Evolutionary conservation across 37 sponge, comb jelly and placozoan genomes (phyloP), one percentile per base, ranked within the genome.

Genomic region (Theonella swinhoei): DNA sequence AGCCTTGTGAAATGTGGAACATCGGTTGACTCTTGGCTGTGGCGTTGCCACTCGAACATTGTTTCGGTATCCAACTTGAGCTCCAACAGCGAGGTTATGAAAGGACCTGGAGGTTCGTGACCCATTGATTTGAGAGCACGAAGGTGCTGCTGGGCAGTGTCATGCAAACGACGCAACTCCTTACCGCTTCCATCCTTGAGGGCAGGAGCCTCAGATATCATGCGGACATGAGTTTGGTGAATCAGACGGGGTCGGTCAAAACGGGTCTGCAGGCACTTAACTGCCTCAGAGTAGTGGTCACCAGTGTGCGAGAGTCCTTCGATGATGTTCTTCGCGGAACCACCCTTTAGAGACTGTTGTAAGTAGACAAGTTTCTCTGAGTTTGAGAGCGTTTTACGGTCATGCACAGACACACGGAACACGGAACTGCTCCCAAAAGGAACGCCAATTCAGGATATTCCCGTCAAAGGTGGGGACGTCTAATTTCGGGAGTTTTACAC

Each of bases 41-140:
- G 83, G 17, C 65, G 24, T 65, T 83, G 83, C 83, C 83, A 83
- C 30, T 83, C 83, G 39, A 83, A 83, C 83, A 74, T 72, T 11
- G 83, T 83, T 74, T 62, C 61, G 8, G 82, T 34, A 35, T 81
- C 82, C 4, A 81, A 63, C 28, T 81, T 81, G 65, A 81, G 61
- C 72, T 81, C 82, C 36, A 81, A 31, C 63, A 81, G 37, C 11
- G 82, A 81, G 39, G 82, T 81, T 34, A 81, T 72, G 63, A 81
- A 81, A n/a, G n/a, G n/a, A n/a, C n/a, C n/a, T n/a, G n/a, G n/a
- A n/a, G n/a, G n/a, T n/a, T n/a, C n/a, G n/a, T 80, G 68, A 32
- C 68, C 80, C 22, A 80, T 8, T 30, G 80, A 80, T 35, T 80
- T 80, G 42, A 80, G 68, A 5, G 80, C 80, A 54, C 80, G 40